Percentiles rank a stretch among this genome's conserved stretches.
These are phyloP conservation scores for Panagrolaimus sp. DNA, from an alignment of 1,140 invertebrate species.

Conservation along the genomic window DNA sequence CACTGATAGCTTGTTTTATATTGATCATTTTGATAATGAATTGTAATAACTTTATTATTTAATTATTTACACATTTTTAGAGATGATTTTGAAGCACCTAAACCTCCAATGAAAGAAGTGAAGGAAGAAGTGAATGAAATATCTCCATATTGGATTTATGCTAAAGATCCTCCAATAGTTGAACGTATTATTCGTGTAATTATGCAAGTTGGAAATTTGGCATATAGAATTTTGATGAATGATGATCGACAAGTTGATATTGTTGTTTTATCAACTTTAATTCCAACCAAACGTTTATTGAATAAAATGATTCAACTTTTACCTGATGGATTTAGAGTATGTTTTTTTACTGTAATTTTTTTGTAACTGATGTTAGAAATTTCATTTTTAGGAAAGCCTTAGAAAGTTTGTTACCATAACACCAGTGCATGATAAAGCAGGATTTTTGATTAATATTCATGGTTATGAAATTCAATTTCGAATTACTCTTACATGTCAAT, in stretches of 20 bases:
- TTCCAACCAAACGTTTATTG: slow-evolving; percentile 77
- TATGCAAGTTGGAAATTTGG: slow-evolving; percentile 88
- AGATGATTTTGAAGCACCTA: slow-evolving; percentile 8
- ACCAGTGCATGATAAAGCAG: slow-evolving; percentile 15
- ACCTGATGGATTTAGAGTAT: slow-evolving; percentile 69
- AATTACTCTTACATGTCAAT: slow-evolving; percentile 28
- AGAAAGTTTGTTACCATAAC: slow-evolving; percentile 12
- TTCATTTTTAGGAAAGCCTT: not conserved
- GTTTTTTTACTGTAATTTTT: not conserved
- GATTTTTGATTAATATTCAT: slow-evolving; percentile 14
- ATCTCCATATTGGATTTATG: no score
- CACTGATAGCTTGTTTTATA: no score
- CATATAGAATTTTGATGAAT: slow-evolving; percentile 81
- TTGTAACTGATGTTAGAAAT: no score
- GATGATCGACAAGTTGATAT: slow-evolving; percentile 82
- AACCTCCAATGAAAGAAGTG: not conserved
- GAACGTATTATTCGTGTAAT: slow-evolving; percentile 80
- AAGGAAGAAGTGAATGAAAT: slow-evolving; percentile 1
- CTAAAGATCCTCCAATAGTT: no score
- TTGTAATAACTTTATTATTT: no score
- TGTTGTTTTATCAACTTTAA: slow-evolving; percentile 86
- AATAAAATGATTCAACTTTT: slow-evolving; percentile 77
- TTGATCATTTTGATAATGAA: no score
- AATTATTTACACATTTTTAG: no score
- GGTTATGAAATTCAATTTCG: slow-evolving; percentile 19